These are phyloP conservation scores for Gambelia wislizenii DNA, from an alignment of 2,797 vertebrate species.

Conservation along the genomic window DNA sequence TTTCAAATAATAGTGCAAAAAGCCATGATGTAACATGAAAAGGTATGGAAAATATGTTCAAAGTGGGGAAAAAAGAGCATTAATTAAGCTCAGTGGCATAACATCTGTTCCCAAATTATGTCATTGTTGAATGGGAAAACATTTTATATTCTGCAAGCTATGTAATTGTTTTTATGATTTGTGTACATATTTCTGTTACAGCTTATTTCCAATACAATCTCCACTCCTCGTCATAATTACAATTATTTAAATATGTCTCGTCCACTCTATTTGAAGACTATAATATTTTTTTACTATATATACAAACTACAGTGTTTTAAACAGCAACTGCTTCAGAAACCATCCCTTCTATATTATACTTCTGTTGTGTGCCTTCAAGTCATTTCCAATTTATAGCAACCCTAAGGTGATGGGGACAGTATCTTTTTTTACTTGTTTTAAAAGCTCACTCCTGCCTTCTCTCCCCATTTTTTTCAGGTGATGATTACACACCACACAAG, in stretches of 20 bases:
- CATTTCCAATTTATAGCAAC: too few species aligned
- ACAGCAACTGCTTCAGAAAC: neutral
- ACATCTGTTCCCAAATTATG: neutral
- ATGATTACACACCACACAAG: neutral
- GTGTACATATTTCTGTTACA: constrained; percentile 6
- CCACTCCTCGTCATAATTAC: neutral
- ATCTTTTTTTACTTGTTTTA: fast-evolving
- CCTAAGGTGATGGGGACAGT: too few species aligned
- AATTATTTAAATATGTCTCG: neutral
- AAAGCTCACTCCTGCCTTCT: neutral
- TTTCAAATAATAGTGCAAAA: neutral
- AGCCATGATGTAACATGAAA: neutral
- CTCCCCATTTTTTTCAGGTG: neutral
- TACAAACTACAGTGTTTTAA: neutral
- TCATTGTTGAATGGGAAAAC: fast-evolving
- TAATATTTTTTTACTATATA: neutral
- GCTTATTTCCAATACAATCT: neutral
- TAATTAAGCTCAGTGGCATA: neutral
- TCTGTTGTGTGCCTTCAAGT: too few species aligned
- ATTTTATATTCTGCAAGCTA: neutral
- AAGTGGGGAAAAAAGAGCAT: neutral
- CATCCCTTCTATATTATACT: neutral
- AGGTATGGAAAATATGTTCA: neutral
- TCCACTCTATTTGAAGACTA: neutral
- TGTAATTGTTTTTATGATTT: fast-evolving